phyloP scores from a whole-genome alignment of 2,113 vertebrate genomes.

The Nothocercus nigrocapillus region DNA sequence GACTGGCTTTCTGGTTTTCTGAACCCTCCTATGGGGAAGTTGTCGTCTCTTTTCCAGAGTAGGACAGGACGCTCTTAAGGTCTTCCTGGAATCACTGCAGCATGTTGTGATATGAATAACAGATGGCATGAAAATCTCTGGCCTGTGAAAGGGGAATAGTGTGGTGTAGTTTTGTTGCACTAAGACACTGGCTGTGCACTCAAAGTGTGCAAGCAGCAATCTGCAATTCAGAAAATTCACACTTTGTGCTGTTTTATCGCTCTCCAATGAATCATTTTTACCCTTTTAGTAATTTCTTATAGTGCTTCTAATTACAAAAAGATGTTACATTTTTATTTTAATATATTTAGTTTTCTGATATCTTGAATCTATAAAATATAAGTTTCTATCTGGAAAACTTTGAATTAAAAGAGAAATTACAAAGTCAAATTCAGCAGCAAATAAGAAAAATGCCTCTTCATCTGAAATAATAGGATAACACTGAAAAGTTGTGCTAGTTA shows the following conservation, averaged over 20 bases:
- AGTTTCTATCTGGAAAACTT: not conserved
- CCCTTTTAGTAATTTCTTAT: not conserved
- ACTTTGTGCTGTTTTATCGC: not conserved
- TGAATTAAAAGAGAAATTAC: not conserved
- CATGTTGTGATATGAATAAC: conserved; percentile 48
- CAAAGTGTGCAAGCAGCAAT: not conserved
- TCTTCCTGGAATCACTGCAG: conserved; percentile 11
- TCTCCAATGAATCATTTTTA: not conserved
- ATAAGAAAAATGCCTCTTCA: not conserved
- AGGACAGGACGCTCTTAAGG: not conserved
- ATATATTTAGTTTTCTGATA: not conserved
- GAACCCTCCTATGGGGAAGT: not conserved
- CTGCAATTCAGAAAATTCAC: not conserved
- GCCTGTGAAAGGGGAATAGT: not conserved
- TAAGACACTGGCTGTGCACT: not conserved
- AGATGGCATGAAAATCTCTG: conserved; percentile 19
- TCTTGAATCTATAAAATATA: not conserved
- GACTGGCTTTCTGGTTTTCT: not conserved
- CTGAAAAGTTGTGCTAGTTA: not conserved
- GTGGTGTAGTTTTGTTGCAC: not conserved
- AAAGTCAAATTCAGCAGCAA: not conserved
- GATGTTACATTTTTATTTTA: not conserved
- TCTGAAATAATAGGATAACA: not conserved
- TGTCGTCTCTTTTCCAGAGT: not conserved
- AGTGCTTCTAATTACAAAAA: not conserved